Base-by-base conservation (phyloP, 2,113 vertebrate species). In the Strigops habroptila region DNA sequence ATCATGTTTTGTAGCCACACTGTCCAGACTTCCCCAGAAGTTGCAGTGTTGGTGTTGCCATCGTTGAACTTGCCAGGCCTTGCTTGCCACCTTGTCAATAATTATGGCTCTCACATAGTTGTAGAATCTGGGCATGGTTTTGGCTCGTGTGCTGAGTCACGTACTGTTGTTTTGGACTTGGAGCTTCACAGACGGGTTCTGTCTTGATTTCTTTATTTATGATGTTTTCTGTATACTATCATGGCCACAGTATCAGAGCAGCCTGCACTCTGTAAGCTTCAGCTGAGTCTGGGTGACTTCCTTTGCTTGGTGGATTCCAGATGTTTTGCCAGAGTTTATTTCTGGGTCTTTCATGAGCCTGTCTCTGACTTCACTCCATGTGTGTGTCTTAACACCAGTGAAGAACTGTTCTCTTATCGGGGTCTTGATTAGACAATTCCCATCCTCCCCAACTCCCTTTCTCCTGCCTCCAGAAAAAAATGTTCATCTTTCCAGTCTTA, bases 221-320 rank as follows among this genome's bases (percentile, higher is more conserved):
- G 1, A 18, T 79, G 25, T 1, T n/a, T 86, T 92, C 74, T 53
- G 25, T 63, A 18, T 63, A 24, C 35, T 63, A 2, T 91, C 14
- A 2, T 75, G 64, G 71, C 28, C 44, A 53, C 43, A 35, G 27
- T 49, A 87, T 84, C 52, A 35, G 51, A 78, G 77, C 35, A 84
- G 65, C 44, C 86, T 73, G 69, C 5, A 4, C 62, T 76, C 55
- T 52, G 27, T 68, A 78, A 84, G 27, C 48, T 79, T 79, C 86
- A 76, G 33, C 35, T 9, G 7, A 78, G 93, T 91, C 83, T 95
- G 86, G 27, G 22, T 75, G 30, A 89, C 52, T 96, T 95, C 91
- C 86, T 95, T 78, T 71, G n/a, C 88, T 92, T 93, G 86, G 88
- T 86, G 95, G 60, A 89, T 92, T 95, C 93, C 81, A 89, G 86